Base-by-base conservation (phyloP, 2,113 vertebrate species). In the Australoheros scitulus region DNA sequence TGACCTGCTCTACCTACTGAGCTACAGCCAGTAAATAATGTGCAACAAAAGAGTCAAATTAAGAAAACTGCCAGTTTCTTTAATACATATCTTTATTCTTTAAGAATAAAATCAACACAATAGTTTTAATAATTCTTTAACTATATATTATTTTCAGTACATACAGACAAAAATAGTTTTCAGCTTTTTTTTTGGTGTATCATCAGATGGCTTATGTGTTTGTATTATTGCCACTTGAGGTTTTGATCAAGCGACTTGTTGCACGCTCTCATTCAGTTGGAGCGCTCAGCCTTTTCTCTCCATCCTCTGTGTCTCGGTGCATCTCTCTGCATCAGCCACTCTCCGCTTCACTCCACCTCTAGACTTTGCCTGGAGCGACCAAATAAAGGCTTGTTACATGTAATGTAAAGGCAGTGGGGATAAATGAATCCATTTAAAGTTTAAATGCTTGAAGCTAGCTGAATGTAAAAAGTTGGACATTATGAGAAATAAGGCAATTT, bases 61-160 rank as follows among this genome's bases (percentile, higher is more conserved):
- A 26, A n/a, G 24, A 32, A 14, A 61, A 57, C 32, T 74, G 47
- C 90, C 17, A 11, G 56, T 58, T 84, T 90, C 82, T 93, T 92
- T 88, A 92, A 92, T 94, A 96, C 87, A 92, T 88, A 92, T 91
- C 83, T 95, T 96, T 95, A 95, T 95, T 95, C 92, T 95, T 94
- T 92, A 95, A 95, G 94, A 96, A 96, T 93, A 96, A 76, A 95
- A 91, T 95, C 81, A 92, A 93, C 91, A 91, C 88, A 94, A 94
- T 93, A 91, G 64, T 89, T 91, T 93, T 91, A 85, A 90, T 92
- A 87, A 82, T 87, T 89, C 82, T 83, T 72, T 81, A 91, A 85
- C 91, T 95, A 95, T 95, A 94, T 95, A 96, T 96, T 94, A 92
- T 93, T 92, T 91, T 94, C 86, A 94, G 90, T 93, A 95, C 93